phyloP scores from a whole-genome alignment of 2,888 invertebrate species.

The Scotopteryx bipunctaria region DNA sequence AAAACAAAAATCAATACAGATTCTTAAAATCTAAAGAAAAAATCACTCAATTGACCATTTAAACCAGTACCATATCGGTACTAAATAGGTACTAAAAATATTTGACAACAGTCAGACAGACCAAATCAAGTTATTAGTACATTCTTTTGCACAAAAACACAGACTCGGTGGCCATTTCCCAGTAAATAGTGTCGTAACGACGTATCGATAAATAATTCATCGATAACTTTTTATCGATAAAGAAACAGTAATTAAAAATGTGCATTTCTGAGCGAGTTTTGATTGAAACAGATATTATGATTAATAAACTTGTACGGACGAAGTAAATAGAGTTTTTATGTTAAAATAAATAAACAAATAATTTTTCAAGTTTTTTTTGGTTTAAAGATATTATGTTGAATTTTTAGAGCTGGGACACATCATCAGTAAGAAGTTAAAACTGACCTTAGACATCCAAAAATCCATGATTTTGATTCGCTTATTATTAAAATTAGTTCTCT shows the following conservation, averaged over 20 bases:
- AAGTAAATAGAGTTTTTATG: not conserved
- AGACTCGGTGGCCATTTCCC: constrained; percentile 64
- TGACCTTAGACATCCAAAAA: no score
- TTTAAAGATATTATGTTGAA: no score
- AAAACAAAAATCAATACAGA: no score
- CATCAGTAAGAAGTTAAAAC: no score
- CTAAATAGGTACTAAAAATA: constrained; percentile 30
- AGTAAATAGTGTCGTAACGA: constrained; percentile 53
- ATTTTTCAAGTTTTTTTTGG: no score
- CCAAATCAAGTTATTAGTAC: constrained; percentile 76
- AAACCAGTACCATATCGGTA: not conserved
- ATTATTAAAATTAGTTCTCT: no score
- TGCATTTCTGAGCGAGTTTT: constrained; percentile 2
- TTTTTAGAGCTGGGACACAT: no score
- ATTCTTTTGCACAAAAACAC: constrained; percentile 62
- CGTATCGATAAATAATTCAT: constrained; percentile 31
- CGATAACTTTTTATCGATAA: constrained; percentile 32
- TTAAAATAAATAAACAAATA: no score
- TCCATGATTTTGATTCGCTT: no score
- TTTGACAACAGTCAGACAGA: constrained; percentile 46
- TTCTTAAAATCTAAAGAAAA: no score
- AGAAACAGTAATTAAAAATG: constrained; percentile 24
- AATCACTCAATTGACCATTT: no score
- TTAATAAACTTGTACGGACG: not conserved
- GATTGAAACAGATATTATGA: constrained; percentile 5